These are phyloP conservation scores for Micronycteris hirsuta DNA, from an alignment of 2,113 vertebrate genomes.

Conservation along the genomic window DNA sequence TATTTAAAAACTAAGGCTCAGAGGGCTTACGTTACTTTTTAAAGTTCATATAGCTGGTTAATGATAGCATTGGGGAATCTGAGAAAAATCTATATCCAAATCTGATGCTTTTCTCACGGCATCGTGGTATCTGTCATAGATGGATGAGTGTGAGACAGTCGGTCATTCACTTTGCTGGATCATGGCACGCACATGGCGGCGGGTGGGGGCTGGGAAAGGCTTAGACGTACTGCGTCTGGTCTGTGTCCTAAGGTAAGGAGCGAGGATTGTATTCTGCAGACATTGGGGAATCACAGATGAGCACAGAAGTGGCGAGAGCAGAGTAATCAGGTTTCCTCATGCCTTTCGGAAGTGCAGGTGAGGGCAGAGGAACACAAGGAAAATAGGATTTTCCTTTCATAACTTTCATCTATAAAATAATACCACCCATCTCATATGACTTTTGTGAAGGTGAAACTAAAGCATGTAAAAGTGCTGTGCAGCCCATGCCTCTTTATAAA, in stretches of 20 bases:
- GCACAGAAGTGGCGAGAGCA: not conserved
- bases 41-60: not conserved
- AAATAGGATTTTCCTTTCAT: not conserved
- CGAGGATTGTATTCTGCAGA: not conserved
- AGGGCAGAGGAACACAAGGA: not conserved
- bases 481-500: not conserved
- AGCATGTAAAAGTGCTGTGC: not conserved
- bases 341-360: not conserved
- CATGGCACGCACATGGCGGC: not conserved
- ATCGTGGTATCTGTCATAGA: not conserved
- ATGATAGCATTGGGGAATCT: not conserved
- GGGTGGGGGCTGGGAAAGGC: not conserved
- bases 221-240: not conserved
- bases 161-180: not conserved
- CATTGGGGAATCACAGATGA: not conserved
- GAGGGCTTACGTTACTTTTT: not conserved
- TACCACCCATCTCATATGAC: not conserved
- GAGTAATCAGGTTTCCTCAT: not conserved
- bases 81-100: not conserved
- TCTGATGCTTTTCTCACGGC: not conserved
- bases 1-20: not conserved
- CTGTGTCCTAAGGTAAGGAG: not conserved
- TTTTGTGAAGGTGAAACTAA: slow-evolving; percentile 28
- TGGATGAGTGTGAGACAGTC: not conserved
- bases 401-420: not conserved